These are phyloP conservation scores for Epizoanthus rinbou DNA, from an alignment of 92 coral and sea anemone genomes.

Conservation along the genomic window DNA sequence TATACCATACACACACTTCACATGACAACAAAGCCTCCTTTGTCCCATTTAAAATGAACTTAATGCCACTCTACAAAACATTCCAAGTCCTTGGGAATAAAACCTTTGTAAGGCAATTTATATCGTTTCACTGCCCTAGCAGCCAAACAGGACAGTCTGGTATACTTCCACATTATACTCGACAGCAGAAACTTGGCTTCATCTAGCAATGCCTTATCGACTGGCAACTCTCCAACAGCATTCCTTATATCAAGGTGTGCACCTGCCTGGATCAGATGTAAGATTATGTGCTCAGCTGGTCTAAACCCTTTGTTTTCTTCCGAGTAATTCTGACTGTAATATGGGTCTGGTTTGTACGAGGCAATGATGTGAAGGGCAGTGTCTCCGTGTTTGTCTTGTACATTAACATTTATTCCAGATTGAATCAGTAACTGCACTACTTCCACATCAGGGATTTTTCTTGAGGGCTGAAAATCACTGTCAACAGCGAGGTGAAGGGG, in stretches of 20 bases:
- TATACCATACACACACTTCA: too few species aligned
- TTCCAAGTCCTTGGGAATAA: slow-evolving; percentile 24
- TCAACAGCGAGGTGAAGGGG: slow-evolving; percentile 54
- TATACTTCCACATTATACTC: slow-evolving; percentile 18
- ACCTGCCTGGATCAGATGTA: slow-evolving; percentile 46
- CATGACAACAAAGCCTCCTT: not conserved
- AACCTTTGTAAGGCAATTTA: slow-evolving; percentile 5
- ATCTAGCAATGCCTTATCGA: slow-evolving; percentile 57
- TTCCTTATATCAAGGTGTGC: slow-evolving; percentile 46
- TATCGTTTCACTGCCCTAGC: slow-evolving; percentile 25
- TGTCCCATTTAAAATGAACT: not conserved
- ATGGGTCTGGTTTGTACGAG: slow-evolving; percentile 37
- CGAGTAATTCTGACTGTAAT: slow-evolving; percentile 42
- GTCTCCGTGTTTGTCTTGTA: slow-evolving; percentile 46
- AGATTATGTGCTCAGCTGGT: slow-evolving; percentile 32
- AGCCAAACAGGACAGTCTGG: slow-evolving; percentile 32
- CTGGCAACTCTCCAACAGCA: slow-evolving; percentile 49
- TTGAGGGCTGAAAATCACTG: slow-evolving; percentile 34
- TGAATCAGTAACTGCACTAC: slow-evolving; percentile 46
- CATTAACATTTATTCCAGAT: slow-evolving; percentile 47
- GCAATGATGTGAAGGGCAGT: slow-evolving; percentile 56
- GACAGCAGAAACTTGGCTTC: slow-evolving; percentile 37
- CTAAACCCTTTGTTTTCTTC: slow-evolving; percentile 42
- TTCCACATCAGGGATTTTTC: slow-evolving; percentile 52
- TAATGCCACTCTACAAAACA: slow-evolving; percentile 32